Base-by-base conservation (phyloP, 2,888 invertebrate species). In the Phaedon cochleariae region DNA sequence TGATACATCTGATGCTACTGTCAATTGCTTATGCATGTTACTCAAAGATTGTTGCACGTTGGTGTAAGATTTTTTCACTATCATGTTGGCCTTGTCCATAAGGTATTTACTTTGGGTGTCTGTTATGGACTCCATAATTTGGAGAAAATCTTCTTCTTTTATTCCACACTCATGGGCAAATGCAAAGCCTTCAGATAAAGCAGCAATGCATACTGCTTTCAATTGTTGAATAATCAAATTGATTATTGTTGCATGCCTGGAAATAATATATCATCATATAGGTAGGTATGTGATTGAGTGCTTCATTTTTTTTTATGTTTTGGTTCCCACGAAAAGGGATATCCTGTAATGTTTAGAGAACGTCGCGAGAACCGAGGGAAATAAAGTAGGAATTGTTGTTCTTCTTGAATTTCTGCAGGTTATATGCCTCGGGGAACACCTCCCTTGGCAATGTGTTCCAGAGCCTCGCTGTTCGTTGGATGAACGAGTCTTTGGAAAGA, bases 121-220 rank as follows among this genome's bases (percentile, higher is more conserved):
- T 15, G 95, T 95, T 0, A 37, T n/a, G 69, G 94, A 86, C 72
- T 91, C 91, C 72, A 97, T 87, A 69, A 97, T 93, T 81, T 96
- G 95, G 64, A 96, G 85, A 58, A 97, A 90, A 82, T 96, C 95
- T 71, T 92, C 92, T 79, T 94, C 91, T 74, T 92, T 91, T 63
- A 98, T 89, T 0, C 96, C 96, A 9, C 95, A 93, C 65, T 96
- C 89, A 84, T 97, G 96, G 0, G 97, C 97, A 68, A 98, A 86
- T 20, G 96, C 96, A 86, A 98, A 91, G 2, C 94, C 95, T 84
- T 98, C 98, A 0, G 96, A 94, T 60, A 98, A 85, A 26, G 95
- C 96, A 1, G 94, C 95, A 68, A 97, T 85, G 62, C 94, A 91
- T 37, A 96, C 92, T 7, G 97, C 75, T 59, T 92, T 89, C 82